Conservation (phyloP, 1,140 invertebrate species). For the Dinothrombium tinctorium region DNA sequence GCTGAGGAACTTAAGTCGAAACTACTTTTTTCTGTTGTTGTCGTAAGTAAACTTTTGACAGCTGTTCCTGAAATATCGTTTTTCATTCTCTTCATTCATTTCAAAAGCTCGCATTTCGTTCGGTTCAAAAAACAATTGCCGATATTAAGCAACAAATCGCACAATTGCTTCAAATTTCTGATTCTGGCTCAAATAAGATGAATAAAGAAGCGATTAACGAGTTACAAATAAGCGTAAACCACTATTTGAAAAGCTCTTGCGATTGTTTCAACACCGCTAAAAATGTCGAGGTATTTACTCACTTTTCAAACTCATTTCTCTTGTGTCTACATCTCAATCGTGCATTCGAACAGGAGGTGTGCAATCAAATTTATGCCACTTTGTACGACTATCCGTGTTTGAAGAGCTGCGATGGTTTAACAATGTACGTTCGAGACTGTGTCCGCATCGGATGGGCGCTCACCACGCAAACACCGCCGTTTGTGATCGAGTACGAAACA, state of each 20-base stretch:
- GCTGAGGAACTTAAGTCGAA: constrained; percentile 70
- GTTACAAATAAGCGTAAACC: constrained; percentile 26
- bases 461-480: constrained; percentile 24
- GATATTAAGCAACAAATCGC: constrained; percentile 28
- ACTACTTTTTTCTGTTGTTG: constrained; percentile 76
- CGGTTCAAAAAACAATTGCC: constrained; percentile 26
- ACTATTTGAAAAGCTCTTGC: constrained; percentile 27
- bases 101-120: constrained; percentile 32
- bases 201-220: constrained; percentile 17
- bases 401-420: constrained; percentile 32
- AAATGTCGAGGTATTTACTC: constrained; percentile 26
- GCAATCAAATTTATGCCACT: constrained; percentile 36
- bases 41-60: constrained; percentile 38
- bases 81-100: background rate
- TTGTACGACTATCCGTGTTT: constrained; percentile 49
- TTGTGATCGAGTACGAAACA: constrained; percentile 28
- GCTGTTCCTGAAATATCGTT: background rate
- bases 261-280: constrained; percentile 31
- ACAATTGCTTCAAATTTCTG: constrained; percentile 25
- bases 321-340: background rate
- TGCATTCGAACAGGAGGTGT: constrained; percentile 29
- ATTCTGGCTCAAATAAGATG: background rate
- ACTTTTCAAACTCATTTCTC: background rate
- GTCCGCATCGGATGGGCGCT: constrained; percentile 39
- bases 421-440: constrained; percentile 35